Conservation (phyloP, 2,113 vertebrate genomes). For the Coturnix japonica region DNA sequence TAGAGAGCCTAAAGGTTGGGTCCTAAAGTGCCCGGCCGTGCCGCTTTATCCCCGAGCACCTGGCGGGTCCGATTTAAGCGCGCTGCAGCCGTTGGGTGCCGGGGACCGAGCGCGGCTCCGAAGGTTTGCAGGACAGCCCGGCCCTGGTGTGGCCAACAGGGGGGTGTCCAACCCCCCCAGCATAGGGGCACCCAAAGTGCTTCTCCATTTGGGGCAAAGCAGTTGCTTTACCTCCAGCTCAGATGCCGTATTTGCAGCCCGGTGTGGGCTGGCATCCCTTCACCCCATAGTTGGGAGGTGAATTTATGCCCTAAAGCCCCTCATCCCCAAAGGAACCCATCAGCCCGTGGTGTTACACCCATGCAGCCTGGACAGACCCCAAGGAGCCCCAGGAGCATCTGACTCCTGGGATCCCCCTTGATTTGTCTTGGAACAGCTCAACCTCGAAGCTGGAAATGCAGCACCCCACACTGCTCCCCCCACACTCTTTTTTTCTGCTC, state of each 20-base stretch:
- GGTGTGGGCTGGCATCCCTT: background rate
- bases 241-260: rapidly evolving
- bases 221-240: background rate
- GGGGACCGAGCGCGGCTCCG: constrained; percentile 22
- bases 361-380: rapidly evolving
- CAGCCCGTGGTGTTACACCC: rapidly evolving
- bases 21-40: constrained; percentile 51
- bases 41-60: constrained; percentile 37
- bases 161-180: background rate
- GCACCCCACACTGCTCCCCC: background rate
- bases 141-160: rapidly evolving
- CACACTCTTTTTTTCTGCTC: background rate
- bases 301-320: background rate
- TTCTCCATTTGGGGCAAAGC: background rate
- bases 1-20: constrained; percentile 74
- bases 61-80: constrained; percentile 54
- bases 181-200: background rate
- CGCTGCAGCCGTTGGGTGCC: constrained; percentile 37
- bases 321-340: rapidly evolving
- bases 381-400: background rate
- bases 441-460: rapidly evolving
- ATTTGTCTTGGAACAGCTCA: background rate
- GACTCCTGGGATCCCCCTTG: background rate
- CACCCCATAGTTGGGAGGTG: background rate
- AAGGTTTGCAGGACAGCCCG: constrained; percentile 34